phyloP scores from a whole-genome alignment of 2,888 invertebrate species.

The Eudemis profundana region DNA sequence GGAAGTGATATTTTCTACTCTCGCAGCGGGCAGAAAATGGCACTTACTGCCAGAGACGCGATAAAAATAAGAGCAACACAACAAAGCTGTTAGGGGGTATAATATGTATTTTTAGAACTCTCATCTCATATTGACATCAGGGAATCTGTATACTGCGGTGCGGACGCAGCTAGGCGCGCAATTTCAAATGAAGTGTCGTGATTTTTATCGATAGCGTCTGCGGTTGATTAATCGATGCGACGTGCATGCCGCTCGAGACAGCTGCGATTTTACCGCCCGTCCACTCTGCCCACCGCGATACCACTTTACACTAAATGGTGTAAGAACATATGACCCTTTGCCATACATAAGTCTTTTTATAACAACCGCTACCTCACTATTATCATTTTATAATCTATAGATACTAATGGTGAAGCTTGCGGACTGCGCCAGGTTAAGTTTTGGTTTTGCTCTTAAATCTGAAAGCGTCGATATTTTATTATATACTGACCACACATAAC shows the following conservation, averaged over 20 bases:
- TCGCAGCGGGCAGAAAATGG: no score
- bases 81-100: no score
- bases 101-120: no score
- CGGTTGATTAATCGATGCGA: slow-evolving; percentile 67
- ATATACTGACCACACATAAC: background rate
- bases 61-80: no score
- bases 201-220: slow-evolving; percentile 71
- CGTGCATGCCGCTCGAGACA: slow-evolving; percentile 42
- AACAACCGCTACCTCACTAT: background rate
- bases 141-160: slow-evolving; percentile 34
- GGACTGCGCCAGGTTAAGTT: slow-evolving; percentile 8
- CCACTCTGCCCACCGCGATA: slow-evolving; percentile 10
- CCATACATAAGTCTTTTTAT: background rate
- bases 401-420: background rate
- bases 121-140: background rate
- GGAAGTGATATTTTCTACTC: no score
- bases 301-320: background rate
- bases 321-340: background rate
- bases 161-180: slow-evolving; percentile 48
- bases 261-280: slow-evolving; percentile 21
- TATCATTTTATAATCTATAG: slow-evolving; percentile 17
- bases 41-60: no score
- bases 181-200: slow-evolving; percentile 68
- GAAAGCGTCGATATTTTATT: background rate
- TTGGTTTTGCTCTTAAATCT: background rate